Evolutionary conservation across 1,140 invertebrate genomes (phyloP), one percentile per base, ranked within the genome.

Genomic region (Bombus sibiricus): DNA sequence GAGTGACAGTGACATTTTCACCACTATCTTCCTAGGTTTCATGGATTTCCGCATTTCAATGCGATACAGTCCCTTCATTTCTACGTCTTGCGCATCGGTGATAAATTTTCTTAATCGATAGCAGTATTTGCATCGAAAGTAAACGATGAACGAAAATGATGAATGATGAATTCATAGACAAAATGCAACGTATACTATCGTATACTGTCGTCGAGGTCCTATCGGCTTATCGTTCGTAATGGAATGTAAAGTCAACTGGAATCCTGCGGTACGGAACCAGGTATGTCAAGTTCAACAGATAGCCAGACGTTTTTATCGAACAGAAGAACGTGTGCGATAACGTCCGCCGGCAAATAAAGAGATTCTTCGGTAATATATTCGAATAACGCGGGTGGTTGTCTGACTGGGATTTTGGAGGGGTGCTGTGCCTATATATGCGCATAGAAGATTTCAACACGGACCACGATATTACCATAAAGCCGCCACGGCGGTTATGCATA

Each of bases 401-500:
- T 64, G 47, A 77, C 72, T 64, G 85, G 57, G 81, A 81, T 83
- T 88, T 84, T 62, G 72, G 39, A n/a, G 34, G 59, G 37, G 78
- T 84, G 88, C 83, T 88, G 90, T 87, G 88, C 37, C 69, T 91
- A 88, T 93, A 86, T 92, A 92, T 89, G 92, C 92, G 90, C 92
- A 92, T 91, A 92, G 93, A 93, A 93, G 94, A 94, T 94, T 93
- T 94, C 93, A 94, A 89, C 92, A 88, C 91, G 88, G 90, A 94
- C 94, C 93, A 91, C 92, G 93, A 93, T 91, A 94, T 94, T 94
- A 94, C 93, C 93, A 93, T 94, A 94, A 94, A 93, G 91, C 92
- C 93, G 91, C 91, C 90, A 86, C 89, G 66, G 91, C 84, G 93
- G 93, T 93, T 94, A 94, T 94, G 93, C 93, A 93, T 93, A 93